phyloP scores from a whole-genome alignment of 2,797 vertebrate species.

The Nannoperca obscura region DNA sequence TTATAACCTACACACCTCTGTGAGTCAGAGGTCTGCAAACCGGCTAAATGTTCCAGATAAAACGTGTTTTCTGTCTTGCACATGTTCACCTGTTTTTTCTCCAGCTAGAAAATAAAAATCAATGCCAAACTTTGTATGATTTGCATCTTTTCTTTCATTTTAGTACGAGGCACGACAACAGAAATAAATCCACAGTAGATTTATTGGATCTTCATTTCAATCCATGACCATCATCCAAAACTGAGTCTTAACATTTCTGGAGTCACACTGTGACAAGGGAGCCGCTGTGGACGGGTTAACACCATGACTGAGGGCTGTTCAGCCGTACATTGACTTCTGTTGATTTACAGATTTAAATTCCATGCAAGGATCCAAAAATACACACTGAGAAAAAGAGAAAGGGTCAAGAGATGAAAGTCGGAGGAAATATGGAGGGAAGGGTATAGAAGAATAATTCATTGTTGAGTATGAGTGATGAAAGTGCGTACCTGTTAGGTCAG shows the following conservation, averaged over 20 bases:
- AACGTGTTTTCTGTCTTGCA: not conserved
- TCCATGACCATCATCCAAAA: not conserved
- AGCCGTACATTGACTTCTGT: not conserved
- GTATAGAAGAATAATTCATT: constrained; percentile 30
- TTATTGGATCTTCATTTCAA: not conserved
- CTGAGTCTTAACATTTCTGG: not conserved
- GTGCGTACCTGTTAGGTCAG: constrained; percentile 49
- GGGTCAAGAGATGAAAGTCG: not conserved
- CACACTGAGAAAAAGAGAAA: not conserved
- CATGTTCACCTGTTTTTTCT: no score
- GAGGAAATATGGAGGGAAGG: constrained; percentile 2
- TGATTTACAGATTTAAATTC: constrained; percentile 7
- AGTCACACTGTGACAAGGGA: not conserved
- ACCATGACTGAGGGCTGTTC: not conserved
- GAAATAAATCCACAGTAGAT: no score
- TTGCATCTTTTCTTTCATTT: not conserved
- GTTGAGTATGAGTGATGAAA: constrained; percentile 55
- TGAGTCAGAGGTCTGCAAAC: not conserved
- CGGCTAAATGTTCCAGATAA: not conserved
- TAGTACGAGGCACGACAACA: not conserved
- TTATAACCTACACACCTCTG: not conserved
- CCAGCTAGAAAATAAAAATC: not conserved
- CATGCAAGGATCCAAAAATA: constrained; percentile 47
- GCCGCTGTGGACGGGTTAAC: not conserved
- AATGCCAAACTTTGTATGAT: not conserved